Percentiles rank a stretch among this genome's conserved stretches.
phyloP scores from a whole-genome alignment of 2,113 vertebrate species.

The Anthoscopus minutus region DNA sequence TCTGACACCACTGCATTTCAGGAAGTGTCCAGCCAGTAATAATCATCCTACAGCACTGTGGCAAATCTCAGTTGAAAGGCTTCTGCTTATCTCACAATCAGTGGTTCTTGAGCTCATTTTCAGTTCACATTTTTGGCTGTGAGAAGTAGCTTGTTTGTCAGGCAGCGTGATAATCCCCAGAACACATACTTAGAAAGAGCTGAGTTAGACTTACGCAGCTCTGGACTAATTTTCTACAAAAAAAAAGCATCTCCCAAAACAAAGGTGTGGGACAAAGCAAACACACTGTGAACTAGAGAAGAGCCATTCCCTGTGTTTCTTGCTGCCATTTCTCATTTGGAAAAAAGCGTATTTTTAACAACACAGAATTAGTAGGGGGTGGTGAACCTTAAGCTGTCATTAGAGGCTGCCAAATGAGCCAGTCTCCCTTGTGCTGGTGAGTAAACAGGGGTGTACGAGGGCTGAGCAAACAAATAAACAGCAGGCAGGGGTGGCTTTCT shows the following conservation, averaged over 20 bases:
- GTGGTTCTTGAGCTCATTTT: not conserved
- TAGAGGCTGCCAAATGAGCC: slow-evolving; percentile 62
- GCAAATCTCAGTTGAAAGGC: slow-evolving; percentile 42
- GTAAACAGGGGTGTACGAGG: not conserved
- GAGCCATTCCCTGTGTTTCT: not conserved
- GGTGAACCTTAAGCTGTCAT: slow-evolving; percentile 66
- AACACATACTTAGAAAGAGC: not conserved
- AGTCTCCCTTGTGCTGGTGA: not conserved
- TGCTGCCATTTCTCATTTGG: slow-evolving; percentile 8
- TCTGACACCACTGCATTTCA: slow-evolving; percentile 57
- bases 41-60: not conserved
- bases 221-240: not conserved
- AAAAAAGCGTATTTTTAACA: slow-evolving; percentile 68
- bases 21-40: slow-evolving; percentile 63
- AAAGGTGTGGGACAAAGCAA: slow-evolving; percentile 25
- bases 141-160: slow-evolving; percentile 41
- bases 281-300: not conserved
- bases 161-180: not conserved
- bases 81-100: slow-evolving; percentile 1
- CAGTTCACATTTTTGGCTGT: slow-evolving; percentile 22
- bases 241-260: slow-evolving; percentile 31
- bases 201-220: not conserved
- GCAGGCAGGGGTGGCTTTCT: not conserved
- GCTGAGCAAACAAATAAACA: slow-evolving; percentile 67
- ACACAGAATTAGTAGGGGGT: slow-evolving; percentile 58